These are phyloP conservation scores for Chloroclystis v-ata DNA, from an alignment of 2,888 invertebrate species.

Conservation along the genomic window DNA sequence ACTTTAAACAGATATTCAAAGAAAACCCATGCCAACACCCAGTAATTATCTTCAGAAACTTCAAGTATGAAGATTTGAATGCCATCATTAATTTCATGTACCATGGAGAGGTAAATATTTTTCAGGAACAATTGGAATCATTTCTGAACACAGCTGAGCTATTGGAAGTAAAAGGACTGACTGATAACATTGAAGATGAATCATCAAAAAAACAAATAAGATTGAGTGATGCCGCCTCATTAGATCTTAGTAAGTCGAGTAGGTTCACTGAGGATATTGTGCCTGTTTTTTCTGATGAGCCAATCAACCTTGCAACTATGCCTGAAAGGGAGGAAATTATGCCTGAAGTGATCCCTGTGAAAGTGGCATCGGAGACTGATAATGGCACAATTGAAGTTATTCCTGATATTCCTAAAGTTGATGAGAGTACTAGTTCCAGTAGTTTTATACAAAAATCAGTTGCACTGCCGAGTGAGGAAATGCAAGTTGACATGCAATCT, in stretches of 20 bases:
- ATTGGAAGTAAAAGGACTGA: slow-evolving; percentile 86
- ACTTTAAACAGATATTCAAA: slow-evolving; percentile 84
- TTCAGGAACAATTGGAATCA: slow-evolving; percentile 86
- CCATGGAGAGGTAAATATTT: slow-evolving; percentile 88
- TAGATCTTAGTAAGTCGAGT: slow-evolving; percentile 67
- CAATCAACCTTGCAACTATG: slow-evolving; percentile 67
- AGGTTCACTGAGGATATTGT: slow-evolving; percentile 50
- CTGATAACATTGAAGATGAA: slow-evolving; percentile 77
- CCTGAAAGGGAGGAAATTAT: slow-evolving; percentile 61
- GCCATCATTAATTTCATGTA: slow-evolving; percentile 90
- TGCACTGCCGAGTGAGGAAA: slow-evolving; percentile 52
- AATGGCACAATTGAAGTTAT: slow-evolving; percentile 44
- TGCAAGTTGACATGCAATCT: slow-evolving; percentile 66
- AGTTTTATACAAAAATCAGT: slow-evolving; percentile 38
- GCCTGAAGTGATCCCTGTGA: slow-evolving; percentile 45
- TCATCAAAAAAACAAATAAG: slow-evolving; percentile 52
- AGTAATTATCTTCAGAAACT: slow-evolving; percentile 88
- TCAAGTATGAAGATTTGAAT: slow-evolving; percentile 86
- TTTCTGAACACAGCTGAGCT: slow-evolving; percentile 88
- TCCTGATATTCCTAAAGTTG: slow-evolving; percentile 39
- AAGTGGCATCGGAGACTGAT: slow-evolving; percentile 42
- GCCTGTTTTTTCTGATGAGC: slow-evolving; percentile 58
- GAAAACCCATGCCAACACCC: slow-evolving; percentile 90
- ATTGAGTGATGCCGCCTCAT: slow-evolving; percentile 55
- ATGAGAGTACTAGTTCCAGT: slow-evolving; percentile 44